These are phyloP conservation scores for Melanotaenia pygmaea DNA, from an alignment of 2,797 vertebrate genomes.

Conservation along the genomic window DNA sequence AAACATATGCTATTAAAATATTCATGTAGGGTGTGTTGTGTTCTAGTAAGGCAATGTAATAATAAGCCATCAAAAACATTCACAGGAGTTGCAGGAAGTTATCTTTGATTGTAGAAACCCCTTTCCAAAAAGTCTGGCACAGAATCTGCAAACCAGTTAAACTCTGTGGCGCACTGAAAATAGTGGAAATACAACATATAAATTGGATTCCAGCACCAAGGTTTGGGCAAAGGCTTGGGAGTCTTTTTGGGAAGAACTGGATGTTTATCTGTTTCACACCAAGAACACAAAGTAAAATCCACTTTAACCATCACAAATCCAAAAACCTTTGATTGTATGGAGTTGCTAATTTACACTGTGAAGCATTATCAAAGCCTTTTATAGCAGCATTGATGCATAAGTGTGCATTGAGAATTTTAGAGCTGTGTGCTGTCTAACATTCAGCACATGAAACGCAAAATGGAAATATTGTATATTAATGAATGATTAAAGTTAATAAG, in stretches of 20 bases:
- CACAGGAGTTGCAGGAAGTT: background rate
- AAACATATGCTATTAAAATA: constrained; percentile 16
- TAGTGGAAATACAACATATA: no score
- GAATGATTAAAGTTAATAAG: no score
- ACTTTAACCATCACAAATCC: no score
- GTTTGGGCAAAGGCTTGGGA: no score
- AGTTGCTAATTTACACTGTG: background rate
- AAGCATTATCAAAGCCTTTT: no score
- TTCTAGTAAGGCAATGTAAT: constrained; percentile 1
- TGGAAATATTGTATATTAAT: no score
- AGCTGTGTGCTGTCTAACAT: no score
- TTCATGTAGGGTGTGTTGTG: constrained; percentile 1
- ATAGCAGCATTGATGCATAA: background rate
- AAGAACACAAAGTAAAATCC: no score
- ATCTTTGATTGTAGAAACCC: background rate
- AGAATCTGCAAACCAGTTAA: background rate
- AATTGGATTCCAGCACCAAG: background rate
- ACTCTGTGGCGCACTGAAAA: background rate
- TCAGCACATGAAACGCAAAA: no score
- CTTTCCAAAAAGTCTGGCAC: background rate
- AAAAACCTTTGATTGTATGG: background rate
- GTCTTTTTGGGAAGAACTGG: no score
- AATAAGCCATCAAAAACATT: constrained; percentile 4
- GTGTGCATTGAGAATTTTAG: background rate
- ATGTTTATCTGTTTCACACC: no score